Evolutionary conservation across 2,797 vertebrate genomes (phyloP), one percentile per base, ranked within the genome.

Genomic region (Leptatherina wallacei): DNA sequence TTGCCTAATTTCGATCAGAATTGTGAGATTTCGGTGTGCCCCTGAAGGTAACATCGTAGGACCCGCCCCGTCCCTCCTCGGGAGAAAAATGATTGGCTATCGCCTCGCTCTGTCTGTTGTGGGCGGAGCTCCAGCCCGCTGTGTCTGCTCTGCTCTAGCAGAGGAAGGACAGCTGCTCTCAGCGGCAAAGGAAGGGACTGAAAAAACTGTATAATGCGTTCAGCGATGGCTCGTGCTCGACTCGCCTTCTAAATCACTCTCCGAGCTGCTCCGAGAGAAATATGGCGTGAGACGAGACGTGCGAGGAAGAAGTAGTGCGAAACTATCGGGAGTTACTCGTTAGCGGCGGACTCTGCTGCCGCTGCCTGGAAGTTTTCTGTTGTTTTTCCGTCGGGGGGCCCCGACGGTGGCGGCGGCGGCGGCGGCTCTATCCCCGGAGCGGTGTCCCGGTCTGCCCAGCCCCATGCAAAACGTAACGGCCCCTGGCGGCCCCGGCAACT

Each of bases 401-500:
- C 88, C 84, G 86, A 88, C 88, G 84, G 87, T 82, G 87, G 84
- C 90, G 87, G 56, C 57, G 16, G 35, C 35, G 71, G 77, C 83
- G 77, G 89, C 86, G 80, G 89, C 91, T 93, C 89, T 87, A 73
- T 86, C 85, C 89, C 85, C 85, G 91, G 92, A 87, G 90, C 82
- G 86, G 90, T 93, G 90, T 92, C 87, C 86, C 87, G 83, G 88
- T 90, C 88, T 73, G 86, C 83, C 81, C 87, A 92, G 93, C 92
- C 90, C 93, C 92, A 95, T 95, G 94, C 94, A 91, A 94, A 95
- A 95, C 94, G 91, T 93, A 91, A 95, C 94, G 89, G 93, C 89
- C 88, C 90, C 91, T 90, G 92, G 86, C 89, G 92, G 88, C 89
- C 86, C 92, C 87, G 86, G 80, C 87, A 84, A 85, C 69, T 94